Conservation (phyloP, 1,140 invertebrate genomes). For the Andricus grossulariae region DNA sequence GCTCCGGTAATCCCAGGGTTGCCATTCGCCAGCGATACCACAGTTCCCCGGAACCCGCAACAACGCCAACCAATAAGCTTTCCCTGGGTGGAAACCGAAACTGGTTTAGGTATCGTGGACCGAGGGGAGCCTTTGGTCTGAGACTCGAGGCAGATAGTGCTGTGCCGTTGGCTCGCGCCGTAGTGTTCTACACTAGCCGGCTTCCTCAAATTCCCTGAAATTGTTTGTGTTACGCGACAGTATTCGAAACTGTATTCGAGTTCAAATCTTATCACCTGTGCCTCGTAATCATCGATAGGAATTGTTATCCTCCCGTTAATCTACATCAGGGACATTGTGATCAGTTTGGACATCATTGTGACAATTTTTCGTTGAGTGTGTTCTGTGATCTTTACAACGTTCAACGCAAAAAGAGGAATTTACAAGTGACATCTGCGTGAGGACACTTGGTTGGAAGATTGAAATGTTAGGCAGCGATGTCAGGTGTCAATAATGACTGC, state of each 20-base stretch:
- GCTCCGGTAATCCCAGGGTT: slow-evolving; percentile 50
- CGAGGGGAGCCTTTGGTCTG: slow-evolving; percentile 67
- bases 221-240: slow-evolving; percentile 26
- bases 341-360: not conserved
- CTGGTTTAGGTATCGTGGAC: slow-evolving; percentile 63
- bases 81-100: slow-evolving; percentile 66
- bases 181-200: slow-evolving; percentile 67
- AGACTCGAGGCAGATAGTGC: slow-evolving; percentile 71
- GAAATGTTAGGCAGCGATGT: slow-evolving; percentile 8
- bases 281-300: not conserved
- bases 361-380: slow-evolving; percentile 2
- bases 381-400: not conserved
- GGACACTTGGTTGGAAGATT: not conserved
- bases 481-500: slow-evolving; percentile 15
- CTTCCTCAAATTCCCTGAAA: slow-evolving; percentile 47
- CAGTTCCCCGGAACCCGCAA: slow-evolving; percentile 50
- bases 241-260: slow-evolving; percentile 1
- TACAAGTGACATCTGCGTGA: slow-evolving; percentile 5
- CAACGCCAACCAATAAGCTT: slow-evolving; percentile 51
- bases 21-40: slow-evolving; percentile 59
- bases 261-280: not conserved
- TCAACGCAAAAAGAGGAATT: not conserved
- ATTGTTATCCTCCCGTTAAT: not conserved
- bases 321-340: not conserved
- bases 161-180: slow-evolving; percentile 75